Evolutionary conservation across 1,140 invertebrate genomes (phyloP).

Genomic region (Bombyx mori): DNA sequence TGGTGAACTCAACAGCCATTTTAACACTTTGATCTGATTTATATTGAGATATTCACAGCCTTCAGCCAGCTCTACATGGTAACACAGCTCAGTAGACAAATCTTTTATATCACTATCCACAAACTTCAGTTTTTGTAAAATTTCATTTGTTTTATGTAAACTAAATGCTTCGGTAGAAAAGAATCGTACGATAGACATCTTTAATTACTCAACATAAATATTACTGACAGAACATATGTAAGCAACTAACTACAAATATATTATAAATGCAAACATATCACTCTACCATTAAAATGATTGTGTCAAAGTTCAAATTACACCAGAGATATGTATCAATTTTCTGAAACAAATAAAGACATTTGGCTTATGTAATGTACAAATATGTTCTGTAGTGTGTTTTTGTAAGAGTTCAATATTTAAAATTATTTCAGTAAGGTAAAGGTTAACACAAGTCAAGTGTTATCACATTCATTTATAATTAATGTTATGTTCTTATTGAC

Average conservation of each 20-base stretch:
- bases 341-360: constrained; percentile 43
- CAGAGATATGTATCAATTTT: constrained; percentile 26
- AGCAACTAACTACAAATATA: constrained; percentile 10
- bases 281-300: constrained; percentile 24
- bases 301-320: constrained; percentile 54
- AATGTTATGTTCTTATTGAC: too few relatives aligned
- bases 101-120: constrained; percentile 55
- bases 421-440: too few relatives aligned
- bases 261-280: too few relatives aligned
- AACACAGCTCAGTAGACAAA: constrained; percentile 83
- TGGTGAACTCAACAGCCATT: constrained; percentile 81
- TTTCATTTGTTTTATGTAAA: constrained; percentile 60
- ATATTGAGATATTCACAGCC: constrained; percentile 62
- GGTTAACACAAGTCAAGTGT: too few relatives aligned
- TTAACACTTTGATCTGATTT: constrained; percentile 73
- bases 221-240: constrained; percentile 7
- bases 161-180: constrained; percentile 60
- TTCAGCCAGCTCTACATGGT: constrained; percentile 79
- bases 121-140: constrained; percentile 50
- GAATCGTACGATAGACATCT: constrained; percentile 62
- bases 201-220: neutral
- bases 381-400: too few relatives aligned
- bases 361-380: constrained; percentile 45
- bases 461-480: too few relatives aligned
- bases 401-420: too few relatives aligned